Evolutionary conservation across 2,888 invertebrate species (phyloP), one percentile per base, ranked within the genome.

Genomic region (Sinelater perroti): DNA sequence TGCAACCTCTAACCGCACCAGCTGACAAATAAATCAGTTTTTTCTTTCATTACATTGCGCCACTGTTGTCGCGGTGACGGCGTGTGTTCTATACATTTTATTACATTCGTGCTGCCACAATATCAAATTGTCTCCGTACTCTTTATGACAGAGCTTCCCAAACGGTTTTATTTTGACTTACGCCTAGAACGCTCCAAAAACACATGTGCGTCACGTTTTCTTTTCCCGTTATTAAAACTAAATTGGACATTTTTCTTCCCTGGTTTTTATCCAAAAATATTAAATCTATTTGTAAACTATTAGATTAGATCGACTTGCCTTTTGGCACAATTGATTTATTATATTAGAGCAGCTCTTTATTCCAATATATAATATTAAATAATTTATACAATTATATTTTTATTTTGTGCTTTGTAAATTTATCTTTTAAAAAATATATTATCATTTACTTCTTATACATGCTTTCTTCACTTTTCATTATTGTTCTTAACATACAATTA

Each of bases 11-110:
- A 70, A 71, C 70, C 70, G 69, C 69, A 67, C 64, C 67, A 67
- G 66, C 69, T 70, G 70, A 70, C 68, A 68, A 70, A 72, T 72
- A 71, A 71, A 71, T 73, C 70, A 71, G 70, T 67, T 71, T 67
- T 67, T 69, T 67, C 62, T 68, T 71, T 70, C 69, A 70, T 71
- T 70, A 70, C 66, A 67, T 68, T 69, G 63, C 68, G 65, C 64
- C 65, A 67, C 63, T 65, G 64, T 62, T 62, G 61, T 63, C 56
- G 56, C 40, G 52, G 62, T 63, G 63, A 58, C 61, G 62, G 54
- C 61, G 56, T 61, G 61, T 61, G 60, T 62, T 58, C 60, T 63
- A 58, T 62, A 64, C 60, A 62, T 65, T 67, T 67, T 66, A 66
- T 66, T 66, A 65, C 61, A 35, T 63, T 65, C 63, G 65, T 65